Conservation (phyloP, 2,113 vertebrate genomes). For the Alethe diademata region DNA sequence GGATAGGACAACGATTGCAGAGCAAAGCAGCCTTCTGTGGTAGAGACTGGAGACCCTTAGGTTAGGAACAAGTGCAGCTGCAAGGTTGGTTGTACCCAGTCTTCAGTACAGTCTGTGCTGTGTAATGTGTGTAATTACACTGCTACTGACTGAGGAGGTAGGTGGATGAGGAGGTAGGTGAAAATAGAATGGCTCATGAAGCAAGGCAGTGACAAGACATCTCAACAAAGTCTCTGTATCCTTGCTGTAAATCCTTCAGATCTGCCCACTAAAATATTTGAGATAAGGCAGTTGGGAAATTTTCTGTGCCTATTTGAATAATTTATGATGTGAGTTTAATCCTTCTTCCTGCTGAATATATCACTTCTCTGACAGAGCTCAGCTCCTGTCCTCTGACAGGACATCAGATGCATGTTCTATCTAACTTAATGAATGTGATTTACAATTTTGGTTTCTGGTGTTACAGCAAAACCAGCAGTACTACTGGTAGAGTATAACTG, state of each 20-base stretch:
- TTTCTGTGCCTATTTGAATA: slow-evolving; percentile 38
- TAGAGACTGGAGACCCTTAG: neutral
- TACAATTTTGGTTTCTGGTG: neutral
- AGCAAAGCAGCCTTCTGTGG: neutral
- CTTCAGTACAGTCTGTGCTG: neutral
- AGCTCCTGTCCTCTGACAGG: neutral
- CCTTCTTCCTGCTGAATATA: neutral
- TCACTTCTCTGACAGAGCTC: neutral
- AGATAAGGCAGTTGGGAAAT: neutral
- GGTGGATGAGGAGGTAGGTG: neutral
- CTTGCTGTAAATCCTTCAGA: neutral
- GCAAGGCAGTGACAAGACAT: slow-evolving; percentile 12
- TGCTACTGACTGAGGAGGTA: neutral
- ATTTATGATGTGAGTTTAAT: slow-evolving; percentile 40
- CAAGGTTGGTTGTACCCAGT: neutral
- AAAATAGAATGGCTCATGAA: neutral
- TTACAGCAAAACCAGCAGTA: neutral
- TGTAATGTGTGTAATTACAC: neutral
- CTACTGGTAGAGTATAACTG: neutral
- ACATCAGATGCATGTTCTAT: neutral
- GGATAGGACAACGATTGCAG: neutral
- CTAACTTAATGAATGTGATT: neutral
- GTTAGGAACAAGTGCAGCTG: neutral
- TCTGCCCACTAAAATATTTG: slow-evolving; percentile 15
- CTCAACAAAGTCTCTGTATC: neutral